Evolutionary conservation across 2,113 vertebrate species (phyloP).

Genomic region (Tamias sibiricus): DNA sequence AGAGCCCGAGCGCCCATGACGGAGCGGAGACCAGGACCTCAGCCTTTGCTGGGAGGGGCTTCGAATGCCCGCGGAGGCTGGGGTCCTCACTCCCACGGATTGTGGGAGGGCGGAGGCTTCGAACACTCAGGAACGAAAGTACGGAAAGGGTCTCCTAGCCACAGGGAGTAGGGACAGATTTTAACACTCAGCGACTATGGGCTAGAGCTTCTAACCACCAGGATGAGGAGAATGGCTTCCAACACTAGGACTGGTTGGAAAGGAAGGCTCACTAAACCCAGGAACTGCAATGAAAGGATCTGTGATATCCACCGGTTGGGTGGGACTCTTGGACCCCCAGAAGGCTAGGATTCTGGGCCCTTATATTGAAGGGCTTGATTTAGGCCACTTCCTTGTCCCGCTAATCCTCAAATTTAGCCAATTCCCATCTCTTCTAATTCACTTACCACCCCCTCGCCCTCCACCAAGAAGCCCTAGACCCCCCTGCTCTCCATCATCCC

Average conservation of each 20-base stretch:
- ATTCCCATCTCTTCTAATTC: neutral
- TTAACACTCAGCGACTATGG: neutral
- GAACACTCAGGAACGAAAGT: neutral
- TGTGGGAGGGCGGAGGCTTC: neutral
- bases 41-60: neutral
- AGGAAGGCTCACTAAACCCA: neutral
- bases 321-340: neutral
- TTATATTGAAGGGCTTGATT: neutral
- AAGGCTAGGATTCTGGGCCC: neutral
- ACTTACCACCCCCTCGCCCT: neutral
- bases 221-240: neutral
- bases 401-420: neutral
- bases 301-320: neutral
- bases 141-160: too few species aligned
- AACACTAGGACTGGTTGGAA: neutral
- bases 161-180: neutral
- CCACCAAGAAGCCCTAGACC: neutral
- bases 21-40: fast-evolving
- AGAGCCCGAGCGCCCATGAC: neutral
- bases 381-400: neutral
- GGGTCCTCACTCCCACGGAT: neutral
- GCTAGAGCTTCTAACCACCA: neutral
- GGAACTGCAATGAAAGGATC: neutral
- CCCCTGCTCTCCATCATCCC: neutral
- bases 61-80: neutral